Evolutionary conservation across 2,888 invertebrate species (phyloP), one percentile per base, ranked within the genome.

Genomic region (Patella pellucida): DNA sequence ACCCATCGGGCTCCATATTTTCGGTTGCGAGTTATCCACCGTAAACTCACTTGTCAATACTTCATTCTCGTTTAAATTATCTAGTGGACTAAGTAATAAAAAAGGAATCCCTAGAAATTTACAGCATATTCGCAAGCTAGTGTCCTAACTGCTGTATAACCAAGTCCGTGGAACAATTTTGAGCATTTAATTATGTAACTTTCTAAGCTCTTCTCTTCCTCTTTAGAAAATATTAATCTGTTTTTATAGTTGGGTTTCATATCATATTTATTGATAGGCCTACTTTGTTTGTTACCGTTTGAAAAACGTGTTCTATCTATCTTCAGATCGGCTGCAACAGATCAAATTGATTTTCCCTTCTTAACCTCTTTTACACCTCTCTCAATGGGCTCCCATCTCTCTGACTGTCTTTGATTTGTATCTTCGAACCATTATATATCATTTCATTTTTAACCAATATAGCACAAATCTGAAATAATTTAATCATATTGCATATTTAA

Each of bases 151-250:
- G 54, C 54, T 52, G 54, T 52, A 52, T 52, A 52, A 52, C 14
- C 54, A 52, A 52, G 54, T 52, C 54, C 54, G 54, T 52, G 54
- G 54, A 52, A 52, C 54, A 52, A 52, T 52, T 52, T 52, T 52
- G 54, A 52, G 54, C 54, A 52, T 52, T 52, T 52, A 52, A 52
- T 52, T 52, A 52, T 52, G 54, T 52, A 52, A 52, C 54, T 52
- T 52, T 52, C 54, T 52, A 52, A 52, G 54, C 54, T 52, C 54
- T 52, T 52, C 54, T 52, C 54, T 52, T 52, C 54, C 16, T 52
- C 54, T 52, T 52, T 3, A 52, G 54, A 52, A 52, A 52, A 52
- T 27, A 27, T 27, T 52, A 16, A 15, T 52, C 16, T 52, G 54
- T 52, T 52, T 52, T 52, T 52, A 52, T 52, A 52, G 54, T 52